Evolutionary conservation across 2,113 vertebrate species (phyloP), one percentile per base, ranked within the genome.

Genomic region (Cheirogaleus medius): DNA sequence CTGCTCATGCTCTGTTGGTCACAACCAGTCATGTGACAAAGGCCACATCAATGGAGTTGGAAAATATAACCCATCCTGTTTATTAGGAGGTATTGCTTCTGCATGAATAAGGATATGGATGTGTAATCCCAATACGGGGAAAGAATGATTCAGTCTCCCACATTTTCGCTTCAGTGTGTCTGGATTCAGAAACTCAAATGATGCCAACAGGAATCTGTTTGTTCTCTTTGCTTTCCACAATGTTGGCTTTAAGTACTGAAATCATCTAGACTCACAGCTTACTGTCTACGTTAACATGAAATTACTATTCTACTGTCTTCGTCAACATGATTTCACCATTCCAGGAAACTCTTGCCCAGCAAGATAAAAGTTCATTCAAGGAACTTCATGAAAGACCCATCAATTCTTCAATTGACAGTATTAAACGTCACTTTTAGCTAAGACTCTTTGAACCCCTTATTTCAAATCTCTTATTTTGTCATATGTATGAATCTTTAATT

Each of bases 101-200:
- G 6, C 25, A 25, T 63, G 54, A 60, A 29, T 54, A 91, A 78
- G 29, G 25, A 49, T 10, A 56, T 1, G 14, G 5, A 83, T 44
- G 8, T 13, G 18, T 49, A 39, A 56, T 54, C 92, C 80, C 80
- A 63, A 52, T 47, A 20, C 27, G 76, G 3, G 39, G 74, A 73
- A 49, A 39, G 32, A 78, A 15, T 78, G 29, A 68, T 68, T 90
- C 58, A 92, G 27, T 63, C 63, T 44, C 49, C 44, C 68, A 52
- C 15, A 27, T 85, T 84, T 47, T 88, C 54, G 20, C 17, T 80
- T 87, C 54, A 90, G 60, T 8, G 25, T 37, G 47, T 80, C 21
- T 69, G 66, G 58, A 87, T 87, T 92, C 18, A 73, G 63, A 90
- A 90, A 87, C 42, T 86, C 32, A 78, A 87, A 82, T 85, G 56